Evolutionary conservation across 1,140 invertebrate species (phyloP), one percentile per base, ranked within the genome.

Genomic region (Melitaea cinxia): DNA sequence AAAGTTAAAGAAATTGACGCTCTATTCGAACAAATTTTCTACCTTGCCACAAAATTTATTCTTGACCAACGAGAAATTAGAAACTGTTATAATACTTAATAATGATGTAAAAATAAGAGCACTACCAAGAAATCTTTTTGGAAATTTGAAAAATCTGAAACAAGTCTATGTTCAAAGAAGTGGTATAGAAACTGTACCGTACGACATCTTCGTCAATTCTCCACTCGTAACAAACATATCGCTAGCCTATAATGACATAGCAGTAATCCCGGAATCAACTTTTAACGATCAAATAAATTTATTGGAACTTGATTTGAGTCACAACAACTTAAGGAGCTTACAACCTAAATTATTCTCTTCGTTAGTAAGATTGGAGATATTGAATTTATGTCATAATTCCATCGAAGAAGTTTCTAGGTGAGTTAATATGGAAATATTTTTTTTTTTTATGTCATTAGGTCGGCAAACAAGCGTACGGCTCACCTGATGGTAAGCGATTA

Each of bases 11-110:
- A 89, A 91, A 61, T 75, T 95, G n/a, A 93, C 93, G 72, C 82
- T 95, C 42, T 92, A 89, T 62, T 87, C 82, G 9, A 95, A 95
- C 76, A 92, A 92, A 61, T 93, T 95, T 68, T 91, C 86, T 0
- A 80, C 88, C 10, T 70, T 95, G 54, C 94, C 94, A 9, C 87
- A 90, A 61, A 91, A 91, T 65, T 74, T 95, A 28, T 94, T 95
- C 65, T 74, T 75, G 50, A 86, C 89, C 54, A 94, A 93, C 64
- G 75, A 77, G 14, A 85, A 91, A 64, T 82, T 94, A 50, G 85
- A 92, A 68, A 88, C 80, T 42, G 83, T 94, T 35, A 92, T 92
- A 63, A 84, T 94, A 55, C 82, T 89, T 2, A 90, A 92, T 57
- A 94, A 94, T 75, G 91, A 91, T 53, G 87, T 90, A 15, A 85